A percentile compares a stretch with the other conserved stretches of the same genome.
Conservation (phyloP, 2,113 vertebrate species). For the Hypanus sabinus region DNA sequence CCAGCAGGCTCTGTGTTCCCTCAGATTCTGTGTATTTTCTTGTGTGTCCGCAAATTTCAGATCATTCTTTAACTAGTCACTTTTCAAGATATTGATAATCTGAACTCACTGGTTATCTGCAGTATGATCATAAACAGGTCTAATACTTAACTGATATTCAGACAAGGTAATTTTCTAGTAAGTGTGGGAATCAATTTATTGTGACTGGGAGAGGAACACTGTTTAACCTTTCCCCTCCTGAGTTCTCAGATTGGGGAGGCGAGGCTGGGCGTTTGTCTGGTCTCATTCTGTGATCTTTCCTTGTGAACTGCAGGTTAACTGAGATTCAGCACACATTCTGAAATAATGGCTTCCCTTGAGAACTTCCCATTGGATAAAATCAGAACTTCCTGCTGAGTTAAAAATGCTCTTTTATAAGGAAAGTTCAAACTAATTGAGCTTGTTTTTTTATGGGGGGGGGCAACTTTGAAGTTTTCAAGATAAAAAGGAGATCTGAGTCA, state of each 20-base stretch:
- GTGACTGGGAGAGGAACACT: neutral
- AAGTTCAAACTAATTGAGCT: neutral
- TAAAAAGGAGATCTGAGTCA: constrained; percentile 3
- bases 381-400: neutral
- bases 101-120: neutral
- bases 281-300: neutral
- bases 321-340: neutral
- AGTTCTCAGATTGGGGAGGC: neutral
- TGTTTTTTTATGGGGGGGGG: neutral
- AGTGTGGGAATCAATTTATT: neutral
- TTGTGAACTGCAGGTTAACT: neutral
- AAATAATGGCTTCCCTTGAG: neutral
- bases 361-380: neutral
- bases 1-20: no score
- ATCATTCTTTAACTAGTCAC: no score
- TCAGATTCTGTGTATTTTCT: no score
- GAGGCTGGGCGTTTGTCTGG: neutral
- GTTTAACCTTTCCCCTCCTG: neutral
- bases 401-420: neutral
- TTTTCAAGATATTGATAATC: no score
- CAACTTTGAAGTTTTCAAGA: constrained; percentile 11
- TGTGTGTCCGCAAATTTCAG: no score
- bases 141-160: neutral
- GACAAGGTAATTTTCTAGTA: neutral
- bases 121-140: neutral